Evolutionary conservation across 1,140 invertebrate species (phyloP), one percentile per base, ranked within the genome.

Genomic region (Drosophila yakuba): DNA sequence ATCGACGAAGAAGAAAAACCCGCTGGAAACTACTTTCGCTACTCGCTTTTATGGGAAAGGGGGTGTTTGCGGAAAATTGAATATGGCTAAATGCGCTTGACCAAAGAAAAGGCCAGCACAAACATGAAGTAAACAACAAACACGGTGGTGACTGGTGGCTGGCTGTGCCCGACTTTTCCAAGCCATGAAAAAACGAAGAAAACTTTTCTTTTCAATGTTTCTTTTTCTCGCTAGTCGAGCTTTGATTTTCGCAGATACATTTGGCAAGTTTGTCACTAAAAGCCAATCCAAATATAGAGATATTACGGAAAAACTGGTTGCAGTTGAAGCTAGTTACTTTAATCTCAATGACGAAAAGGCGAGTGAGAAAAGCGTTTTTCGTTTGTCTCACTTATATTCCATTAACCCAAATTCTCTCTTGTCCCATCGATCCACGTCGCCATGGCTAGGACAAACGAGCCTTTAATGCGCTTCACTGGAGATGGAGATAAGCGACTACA

Each of bases 11-110:
- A 44, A 35, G 74, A 77, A 74, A 88, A 89, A 88, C 83, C 66
- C 76, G 83, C 84, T 83, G 63, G 48, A 83, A 88, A 89, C 83
- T 69, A 88, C 83, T 88, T 88, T 88, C 83, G 84, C 83, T 88
- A 83, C 72, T 86, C 68, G 51, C 52, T 69, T 32, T 43, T 41
- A 43, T 52, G 58, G 36, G 28, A n/a, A 28, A 25, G 51, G 50
- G 38, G 51, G 28, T 35, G 14, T n/a, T 52, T 36, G 66, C 39
- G 25, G 73, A 74, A 75, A 84, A 84, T 82, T 84, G 61, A 76
- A 82, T 73, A 84, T 79, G 69, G 79, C 66, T 38, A 86, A 75
- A 60, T 59, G 73, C 35, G 68, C 71, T 86, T 86, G 79, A 79
- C 83, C 75, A 88, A 88, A 67, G 73, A 76, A 76, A 76, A 76